These are phyloP conservation scores for Micrastur ruficollis DNA, from an alignment of 2,797 vertebrate genomes.

Conservation along the genomic window DNA sequence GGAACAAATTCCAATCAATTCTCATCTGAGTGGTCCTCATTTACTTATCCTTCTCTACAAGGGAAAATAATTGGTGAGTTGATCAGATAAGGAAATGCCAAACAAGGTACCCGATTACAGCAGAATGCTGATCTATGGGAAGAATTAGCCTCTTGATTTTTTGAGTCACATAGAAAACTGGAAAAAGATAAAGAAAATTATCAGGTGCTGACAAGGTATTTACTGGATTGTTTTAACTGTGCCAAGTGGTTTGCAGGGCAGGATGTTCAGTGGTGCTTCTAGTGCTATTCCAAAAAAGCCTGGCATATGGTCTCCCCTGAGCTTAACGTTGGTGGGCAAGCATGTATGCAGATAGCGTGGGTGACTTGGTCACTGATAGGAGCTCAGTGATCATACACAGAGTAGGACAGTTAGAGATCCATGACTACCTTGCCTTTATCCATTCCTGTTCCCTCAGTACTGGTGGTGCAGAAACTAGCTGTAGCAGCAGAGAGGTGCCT, in stretches of 20 bases:
- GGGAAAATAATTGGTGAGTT: not conserved
- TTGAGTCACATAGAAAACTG: not conserved
- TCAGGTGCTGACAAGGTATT: not conserved
- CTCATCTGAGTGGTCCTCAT: not conserved
- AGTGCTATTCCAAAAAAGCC: not conserved
- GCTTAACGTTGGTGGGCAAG: not conserved
- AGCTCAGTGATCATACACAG: not conserved
- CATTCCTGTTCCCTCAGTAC: not conserved
- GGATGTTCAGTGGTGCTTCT: not conserved
- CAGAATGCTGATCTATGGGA: not conserved
- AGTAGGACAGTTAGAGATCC: not conserved
- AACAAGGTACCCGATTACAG: not conserved
- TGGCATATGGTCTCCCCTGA: not conserved
- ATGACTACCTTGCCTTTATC: not conserved
- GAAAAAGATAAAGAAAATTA: not conserved
- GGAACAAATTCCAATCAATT: not conserved
- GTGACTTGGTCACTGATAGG: not conserved
- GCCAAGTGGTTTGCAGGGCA: not conserved
- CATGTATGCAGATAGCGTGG: fast-evolving
- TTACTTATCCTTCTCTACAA: not conserved
- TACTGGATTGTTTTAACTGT: not conserved
- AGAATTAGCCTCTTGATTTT: not conserved
- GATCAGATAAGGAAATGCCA: not conserved
- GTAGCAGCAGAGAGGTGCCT: not conserved
- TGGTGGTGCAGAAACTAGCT: not conserved